Percentiles rank a stretch among this genome's conserved stretches.
Conservation (phyloP, 2,113 vertebrate species). For the Oncorhynchus nerka region DNA sequence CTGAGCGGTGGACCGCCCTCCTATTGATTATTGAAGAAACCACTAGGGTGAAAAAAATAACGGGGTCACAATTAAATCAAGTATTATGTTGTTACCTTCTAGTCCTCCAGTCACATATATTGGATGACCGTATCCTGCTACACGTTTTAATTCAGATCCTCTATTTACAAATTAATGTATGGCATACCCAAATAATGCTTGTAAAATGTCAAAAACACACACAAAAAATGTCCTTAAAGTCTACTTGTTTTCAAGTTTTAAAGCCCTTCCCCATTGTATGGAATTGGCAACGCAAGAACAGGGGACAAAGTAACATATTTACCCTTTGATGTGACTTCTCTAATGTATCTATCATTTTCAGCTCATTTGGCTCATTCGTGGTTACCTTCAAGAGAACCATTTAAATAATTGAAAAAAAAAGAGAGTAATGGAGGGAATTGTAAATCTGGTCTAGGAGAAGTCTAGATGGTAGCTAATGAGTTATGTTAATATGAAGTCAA, state of each 20-base stretch:
- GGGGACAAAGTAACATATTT: conserved; percentile 30
- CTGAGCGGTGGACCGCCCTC: conserved; percentile 49
- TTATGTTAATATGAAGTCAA: conserved; percentile 51
- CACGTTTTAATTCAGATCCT: conserved; percentile 11
- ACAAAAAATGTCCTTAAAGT: not conserved
- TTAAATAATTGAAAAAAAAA: conserved; percentile 66
- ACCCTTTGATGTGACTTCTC: conserved; percentile 49
- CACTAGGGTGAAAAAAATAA: conserved; percentile 45
- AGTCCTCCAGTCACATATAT: conserved; percentile 35
- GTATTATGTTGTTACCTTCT: conserved; percentile 25
- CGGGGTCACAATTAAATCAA: conserved; percentile 55
- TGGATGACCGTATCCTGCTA: conserved; percentile 1
- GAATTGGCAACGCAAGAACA: not conserved
- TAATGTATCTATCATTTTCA: conserved; percentile 49
- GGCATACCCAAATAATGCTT: conserved; percentile 6
- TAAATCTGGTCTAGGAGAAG: conserved; percentile 58
- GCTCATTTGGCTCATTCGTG: conserved; percentile 71
- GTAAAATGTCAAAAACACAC: conserved; percentile 13
- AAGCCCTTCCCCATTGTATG: not conserved
- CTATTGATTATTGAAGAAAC: conserved; percentile 64
- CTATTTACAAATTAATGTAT: conserved; percentile 2
- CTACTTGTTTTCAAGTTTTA: not conserved
- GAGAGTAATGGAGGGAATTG: conserved; percentile 63
- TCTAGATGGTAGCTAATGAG: conserved; percentile 66
- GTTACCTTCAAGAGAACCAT: conserved; percentile 67